These are phyloP conservation scores for Andrena flavipes DNA, from an alignment of 2,888 invertebrate genomes.

Conservation along the genomic window DNA sequence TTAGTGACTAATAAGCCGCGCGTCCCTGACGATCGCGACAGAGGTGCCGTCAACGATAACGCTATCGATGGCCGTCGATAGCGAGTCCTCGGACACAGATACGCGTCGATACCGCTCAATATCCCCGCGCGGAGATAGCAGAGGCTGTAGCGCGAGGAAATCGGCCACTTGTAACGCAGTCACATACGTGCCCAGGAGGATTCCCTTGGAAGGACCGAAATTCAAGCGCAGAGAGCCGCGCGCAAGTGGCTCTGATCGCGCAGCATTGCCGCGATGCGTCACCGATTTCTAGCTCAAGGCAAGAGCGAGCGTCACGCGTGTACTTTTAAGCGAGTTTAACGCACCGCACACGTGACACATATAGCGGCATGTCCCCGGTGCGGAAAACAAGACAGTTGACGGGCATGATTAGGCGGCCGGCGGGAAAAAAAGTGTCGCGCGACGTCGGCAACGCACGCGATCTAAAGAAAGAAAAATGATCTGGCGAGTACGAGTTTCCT, in stretches of 20 bases:
- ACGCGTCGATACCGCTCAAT: too few species aligned
- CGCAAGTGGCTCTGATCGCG: constrained; percentile 6
- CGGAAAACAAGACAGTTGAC: background rate
- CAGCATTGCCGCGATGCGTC: constrained; percentile 20
- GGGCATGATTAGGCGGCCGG: background rate
- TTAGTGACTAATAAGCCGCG: background rate
- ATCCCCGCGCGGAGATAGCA: too few species aligned
- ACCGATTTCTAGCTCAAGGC: constrained; percentile 37
- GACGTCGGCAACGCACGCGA: too few species aligned
- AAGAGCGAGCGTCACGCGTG: constrained; percentile 9
- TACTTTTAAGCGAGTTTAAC: constrained; percentile 28
- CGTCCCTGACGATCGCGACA: background rate
- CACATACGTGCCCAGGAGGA: too few species aligned
- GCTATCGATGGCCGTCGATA: too few species aligned
- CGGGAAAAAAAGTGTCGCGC: background rate
- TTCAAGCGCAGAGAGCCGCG: background rate
- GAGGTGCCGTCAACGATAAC: too few species aligned
- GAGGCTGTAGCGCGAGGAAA: background rate
- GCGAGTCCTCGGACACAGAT: too few species aligned
- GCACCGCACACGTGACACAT: background rate
- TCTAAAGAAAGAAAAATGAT: background rate
- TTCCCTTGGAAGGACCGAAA: background rate
- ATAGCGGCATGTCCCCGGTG: background rate
- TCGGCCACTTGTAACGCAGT: background rate
- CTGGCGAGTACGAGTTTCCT: background rate